A percentile compares a stretch with the other conserved stretches of the same genome.
phyloP scores from a whole-genome alignment of 1,140 invertebrate species.

The Brachionus calyciflorus region DNA sequence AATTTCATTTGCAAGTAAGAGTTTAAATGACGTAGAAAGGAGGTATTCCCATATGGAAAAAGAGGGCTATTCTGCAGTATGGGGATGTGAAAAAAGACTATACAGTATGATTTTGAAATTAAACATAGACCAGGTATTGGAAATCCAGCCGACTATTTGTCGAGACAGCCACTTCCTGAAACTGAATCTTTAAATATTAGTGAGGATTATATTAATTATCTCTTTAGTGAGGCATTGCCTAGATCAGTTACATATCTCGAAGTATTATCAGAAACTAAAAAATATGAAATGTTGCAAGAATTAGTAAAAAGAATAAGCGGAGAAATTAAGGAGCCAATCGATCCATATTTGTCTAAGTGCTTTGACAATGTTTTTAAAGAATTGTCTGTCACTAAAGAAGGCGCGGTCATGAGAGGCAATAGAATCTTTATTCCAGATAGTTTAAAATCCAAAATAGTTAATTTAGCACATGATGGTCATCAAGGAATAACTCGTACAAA shows the following conservation, averaged over 20 bases:
- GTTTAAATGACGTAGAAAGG: slow-evolving; percentile 48
- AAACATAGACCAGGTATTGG: slow-evolving; percentile 7
- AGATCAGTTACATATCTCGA: background rate
- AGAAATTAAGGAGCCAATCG: too few species aligned
- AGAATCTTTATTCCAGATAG: too few species aligned
- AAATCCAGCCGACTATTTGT: slow-evolving; percentile 15
- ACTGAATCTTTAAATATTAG: background rate
- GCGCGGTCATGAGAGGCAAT: too few species aligned
- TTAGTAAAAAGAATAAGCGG: background rate
- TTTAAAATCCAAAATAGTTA: too few species aligned
- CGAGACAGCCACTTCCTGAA: background rate
- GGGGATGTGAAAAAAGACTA: slow-evolving; percentile 1
- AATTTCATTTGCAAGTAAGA: slow-evolving; percentile 51
- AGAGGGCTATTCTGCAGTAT: slow-evolving; percentile 49
- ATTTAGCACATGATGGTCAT: too few species aligned
- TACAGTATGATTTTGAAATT: slow-evolving; percentile 19
- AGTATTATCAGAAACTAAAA: background rate
- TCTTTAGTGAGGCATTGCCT: background rate
- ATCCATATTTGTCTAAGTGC: background rate
- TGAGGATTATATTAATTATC: slow-evolving; percentile 7
- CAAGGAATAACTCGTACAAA: too few species aligned
- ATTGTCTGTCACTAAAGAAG: too few species aligned
- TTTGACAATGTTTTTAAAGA: background rate
- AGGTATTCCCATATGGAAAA: slow-evolving; percentile 53
- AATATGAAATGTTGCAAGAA: background rate